These are phyloP conservation scores for Philereme transversata DNA, from an alignment of 2,888 invertebrate genomes.

Conservation along the genomic window DNA sequence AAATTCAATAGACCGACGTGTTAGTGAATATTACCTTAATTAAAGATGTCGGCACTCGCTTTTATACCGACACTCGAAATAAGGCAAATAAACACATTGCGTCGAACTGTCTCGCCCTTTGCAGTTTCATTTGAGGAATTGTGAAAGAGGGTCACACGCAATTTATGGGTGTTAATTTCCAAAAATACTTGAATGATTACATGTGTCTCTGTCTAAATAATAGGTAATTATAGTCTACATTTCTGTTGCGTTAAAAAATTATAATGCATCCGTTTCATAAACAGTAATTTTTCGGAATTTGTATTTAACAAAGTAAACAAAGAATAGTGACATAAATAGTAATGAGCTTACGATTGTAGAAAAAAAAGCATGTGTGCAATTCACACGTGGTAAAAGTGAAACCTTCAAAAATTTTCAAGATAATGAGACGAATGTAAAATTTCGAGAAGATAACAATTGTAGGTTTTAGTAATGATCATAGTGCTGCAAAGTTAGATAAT, in stretches of 20 bases:
- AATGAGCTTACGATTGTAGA: too few species aligned
- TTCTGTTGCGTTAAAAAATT: background rate
- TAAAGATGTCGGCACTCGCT: slow-evolving; percentile 58
- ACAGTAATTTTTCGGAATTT: background rate
- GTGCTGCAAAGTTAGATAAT: too few species aligned
- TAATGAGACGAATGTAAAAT: too few species aligned
- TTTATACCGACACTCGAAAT: slow-evolving; percentile 31
- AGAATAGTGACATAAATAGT: too few species aligned
- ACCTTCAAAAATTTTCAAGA: too few species aligned
- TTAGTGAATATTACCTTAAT: slow-evolving; percentile 55
- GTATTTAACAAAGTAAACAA: too few species aligned
- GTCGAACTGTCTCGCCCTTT: slow-evolving; percentile 35
- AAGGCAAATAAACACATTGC: slow-evolving; percentile 31
- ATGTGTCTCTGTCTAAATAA: background rate
- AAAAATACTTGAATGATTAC: slow-evolving; percentile 6
- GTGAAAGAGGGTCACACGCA: slow-evolving; percentile 18
- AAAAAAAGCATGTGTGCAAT: too few species aligned
- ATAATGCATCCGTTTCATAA: background rate
- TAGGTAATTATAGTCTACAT: background rate
- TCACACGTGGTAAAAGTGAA: too few species aligned
- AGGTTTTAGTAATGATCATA: too few species aligned
- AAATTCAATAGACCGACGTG: slow-evolving; percentile 63
- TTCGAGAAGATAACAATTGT: too few species aligned
- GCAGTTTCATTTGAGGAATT: slow-evolving; percentile 35
- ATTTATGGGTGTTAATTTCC: slow-evolving; percentile 4